phyloP scores from a whole-genome alignment of 2,888 invertebrate species.

The Auanema sp. region DNA sequence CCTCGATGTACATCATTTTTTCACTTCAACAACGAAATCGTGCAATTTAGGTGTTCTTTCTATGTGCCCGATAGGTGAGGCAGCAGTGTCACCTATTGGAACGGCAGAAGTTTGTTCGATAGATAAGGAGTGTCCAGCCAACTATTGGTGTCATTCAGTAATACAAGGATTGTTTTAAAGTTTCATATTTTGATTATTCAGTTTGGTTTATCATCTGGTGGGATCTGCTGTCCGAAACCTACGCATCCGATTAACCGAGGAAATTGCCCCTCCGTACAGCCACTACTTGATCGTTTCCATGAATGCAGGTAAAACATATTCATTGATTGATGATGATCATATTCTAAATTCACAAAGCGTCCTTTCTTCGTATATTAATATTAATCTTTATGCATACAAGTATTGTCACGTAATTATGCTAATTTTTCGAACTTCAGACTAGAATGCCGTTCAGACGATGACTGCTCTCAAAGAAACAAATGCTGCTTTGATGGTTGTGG shows the following conservation, averaged over 20 bases:
- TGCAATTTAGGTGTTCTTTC: constrained; percentile 41
- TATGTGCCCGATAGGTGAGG: constrained; percentile 48
- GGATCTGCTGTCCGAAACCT: constrained; percentile 50
- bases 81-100: constrained; percentile 35
- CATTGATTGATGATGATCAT: not conserved
- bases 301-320: constrained; percentile 6
- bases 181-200: constrained; percentile 1
- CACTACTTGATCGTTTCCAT: constrained; percentile 22
- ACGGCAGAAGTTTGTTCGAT: constrained; percentile 44
- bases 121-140: constrained; percentile 39
- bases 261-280: constrained; percentile 33
- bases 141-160: constrained; percentile 53
- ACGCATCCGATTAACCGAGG: constrained; percentile 32
- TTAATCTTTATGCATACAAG: no score
- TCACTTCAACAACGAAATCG: no score
- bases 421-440: no score
- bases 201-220: constrained; percentile 44
- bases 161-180: no score
- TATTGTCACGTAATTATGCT: no score
- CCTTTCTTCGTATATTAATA: not conserved
- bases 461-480: constrained; percentile 43
- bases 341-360: not conserved
- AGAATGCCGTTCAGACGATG: constrained; percentile 42
- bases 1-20: constrained; percentile 47
- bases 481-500: constrained; percentile 62